A percentile compares a stretch with the other conserved stretches of the same genome.
These are phyloP conservation scores for Boloria euphrosyne DNA, from an alignment of 2,888 invertebrate genomes.

Conservation along the genomic window DNA sequence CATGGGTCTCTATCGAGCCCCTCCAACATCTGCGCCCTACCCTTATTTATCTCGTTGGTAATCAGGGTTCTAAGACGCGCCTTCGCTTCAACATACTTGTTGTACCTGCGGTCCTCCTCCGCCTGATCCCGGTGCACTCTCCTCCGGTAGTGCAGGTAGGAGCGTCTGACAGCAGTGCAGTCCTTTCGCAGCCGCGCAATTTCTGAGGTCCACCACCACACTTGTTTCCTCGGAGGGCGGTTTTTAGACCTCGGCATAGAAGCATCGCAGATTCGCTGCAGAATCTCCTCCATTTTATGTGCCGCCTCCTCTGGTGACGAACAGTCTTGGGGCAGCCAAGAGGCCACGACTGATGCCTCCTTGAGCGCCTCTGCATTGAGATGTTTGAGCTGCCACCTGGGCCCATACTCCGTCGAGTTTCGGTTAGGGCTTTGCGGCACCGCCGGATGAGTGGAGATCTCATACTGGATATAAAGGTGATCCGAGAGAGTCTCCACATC, in stretches of 20 bases:
- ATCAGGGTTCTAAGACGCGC: background rate
- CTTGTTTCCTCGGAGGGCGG: background rate
- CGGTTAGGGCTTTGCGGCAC: too few species aligned
- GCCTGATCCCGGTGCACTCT: background rate
- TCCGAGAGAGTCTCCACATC: too few species aligned
- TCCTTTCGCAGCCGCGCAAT: background rate
- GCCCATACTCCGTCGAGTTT: too few species aligned
- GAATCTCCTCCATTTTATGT: too few species aligned
- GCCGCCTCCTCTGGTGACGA: background rate
- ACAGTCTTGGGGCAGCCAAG: background rate
- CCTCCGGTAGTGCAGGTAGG: background rate
- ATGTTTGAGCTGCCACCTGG: too few species aligned
- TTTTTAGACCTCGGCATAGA: background rate
- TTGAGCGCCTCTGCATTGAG: too few species aligned
- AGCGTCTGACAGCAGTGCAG: background rate
- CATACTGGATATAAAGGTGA: too few species aligned
- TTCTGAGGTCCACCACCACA: slow-evolving; percentile 3
- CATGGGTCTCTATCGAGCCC: too few species aligned
- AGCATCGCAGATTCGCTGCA: background rate
- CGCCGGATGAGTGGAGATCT: too few species aligned
- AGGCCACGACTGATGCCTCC: background rate
- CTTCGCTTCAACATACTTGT: background rate
- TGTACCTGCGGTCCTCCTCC: slow-evolving; percentile 7
- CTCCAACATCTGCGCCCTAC: too few species aligned
- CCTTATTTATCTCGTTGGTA: background rate